Base-by-base conservation (phyloP, 2,113 vertebrate genomes). In the Forbesichthys agassizii region DNA sequence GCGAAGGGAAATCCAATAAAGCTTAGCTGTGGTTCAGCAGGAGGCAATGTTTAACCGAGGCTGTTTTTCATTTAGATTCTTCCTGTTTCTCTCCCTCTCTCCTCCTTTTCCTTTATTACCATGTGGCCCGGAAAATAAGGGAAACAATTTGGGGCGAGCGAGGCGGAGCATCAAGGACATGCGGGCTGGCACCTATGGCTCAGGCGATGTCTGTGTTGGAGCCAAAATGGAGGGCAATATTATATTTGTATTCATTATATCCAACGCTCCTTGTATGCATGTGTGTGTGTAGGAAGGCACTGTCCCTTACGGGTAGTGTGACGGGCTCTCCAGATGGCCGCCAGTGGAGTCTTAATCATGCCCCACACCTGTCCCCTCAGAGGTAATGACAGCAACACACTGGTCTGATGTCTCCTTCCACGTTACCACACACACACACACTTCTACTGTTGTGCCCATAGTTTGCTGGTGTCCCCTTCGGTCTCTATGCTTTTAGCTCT, bases 261-360 rank as follows among this genome's bases (percentile, higher is more conserved):
- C 77, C 79, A 69, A 73, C 61, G n/a, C 16, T 27, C 4, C 12
- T 73, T 62, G 77, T 61, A 64, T 70, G 78, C 33, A 65, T 79
- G 81, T 68, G 85, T 65, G 53, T 18, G 46, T 68, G 46, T 27
- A 55, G 20, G 16, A 16, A 33, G 55, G 33, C 20, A 7, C 73
- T 9, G 53, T 88, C 86, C 85, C 80, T 81, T 33, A 71, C 33
- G 81, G 73, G 74, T 77, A 77, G 82, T 73, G 70, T n/a, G 79
- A 65, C 68, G 58, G 68, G 71, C 75, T 87, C 90, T 91, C 86
- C 90, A 89, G 88, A 89, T 91, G 89, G 85, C 84, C 89, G 79
- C 85, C 69, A 64, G 80, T 71, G 79, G 81, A 81, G 78, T 86
- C 79, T 90, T 91, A 91, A 92, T 90, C 85, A 78, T 82, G 77